Conservation (phyloP, 2,113 vertebrate species). For the Brachirus orientalis region DNA sequence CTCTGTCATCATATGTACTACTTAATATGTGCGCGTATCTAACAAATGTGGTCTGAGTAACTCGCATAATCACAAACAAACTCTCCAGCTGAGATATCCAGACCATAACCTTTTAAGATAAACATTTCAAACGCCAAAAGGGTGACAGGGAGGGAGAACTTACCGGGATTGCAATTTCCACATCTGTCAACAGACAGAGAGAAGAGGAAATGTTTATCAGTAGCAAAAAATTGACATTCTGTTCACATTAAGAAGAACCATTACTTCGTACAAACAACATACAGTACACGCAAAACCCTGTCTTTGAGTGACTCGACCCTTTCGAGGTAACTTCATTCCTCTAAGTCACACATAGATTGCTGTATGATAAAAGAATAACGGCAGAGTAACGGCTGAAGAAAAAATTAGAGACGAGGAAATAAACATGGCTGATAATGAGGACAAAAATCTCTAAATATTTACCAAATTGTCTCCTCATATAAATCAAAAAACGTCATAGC, state of each 20-base stretch:
- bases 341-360: too few relatives aligned
- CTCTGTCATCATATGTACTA: constrained; percentile 18
- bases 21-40: constrained; percentile 36
- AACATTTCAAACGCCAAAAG: constrained; percentile 61
- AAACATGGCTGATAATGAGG: constrained; percentile 65
- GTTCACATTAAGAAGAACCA: constrained; percentile 42
- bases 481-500: constrained; percentile 49
- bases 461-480: constrained; percentile 44
- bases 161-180: constrained; percentile 71
- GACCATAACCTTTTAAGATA: constrained; percentile 48
- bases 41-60: constrained; percentile 59
- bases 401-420: too few relatives aligned
- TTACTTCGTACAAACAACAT: constrained; percentile 19
- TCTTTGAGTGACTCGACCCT: background rate
- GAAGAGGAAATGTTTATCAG: constrained; percentile 52
- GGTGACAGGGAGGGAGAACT: constrained; percentile 54
- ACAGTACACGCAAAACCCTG: constrained; percentile 9
- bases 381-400: too few relatives aligned
- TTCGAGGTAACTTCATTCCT: too few relatives aligned
- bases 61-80: constrained; percentile 58
- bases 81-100: constrained; percentile 55
- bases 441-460: constrained; percentile 76
- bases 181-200: constrained; percentile 68
- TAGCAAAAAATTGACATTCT: constrained; percentile 48
- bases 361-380: too few relatives aligned